Conservation (phyloP, 2,797 vertebrate genomes). For the Bradypodion pumilum region DNA sequence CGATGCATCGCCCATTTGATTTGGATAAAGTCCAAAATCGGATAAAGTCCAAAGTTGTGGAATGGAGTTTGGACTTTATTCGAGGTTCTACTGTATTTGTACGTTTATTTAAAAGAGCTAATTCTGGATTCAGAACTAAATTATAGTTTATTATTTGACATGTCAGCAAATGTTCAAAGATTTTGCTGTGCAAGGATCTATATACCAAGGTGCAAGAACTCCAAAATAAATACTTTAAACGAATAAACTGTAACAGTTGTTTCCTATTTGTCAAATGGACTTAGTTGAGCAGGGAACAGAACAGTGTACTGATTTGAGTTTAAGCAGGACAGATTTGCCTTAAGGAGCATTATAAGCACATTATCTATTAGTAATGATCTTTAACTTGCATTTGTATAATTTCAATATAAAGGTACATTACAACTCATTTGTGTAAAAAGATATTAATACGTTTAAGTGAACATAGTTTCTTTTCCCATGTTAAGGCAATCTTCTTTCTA, state of each 20-base stretch:
- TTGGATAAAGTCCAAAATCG: too few species aligned
- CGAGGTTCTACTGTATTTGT: too few species aligned
- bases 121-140: too few species aligned
- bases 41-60: too few species aligned
- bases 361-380: neutral
- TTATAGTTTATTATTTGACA: too few species aligned
- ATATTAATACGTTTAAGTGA: rapidly evolving
- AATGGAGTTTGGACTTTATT: too few species aligned
- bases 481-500: neutral
- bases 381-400: rapidly evolving
- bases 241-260: neutral
- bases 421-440: neutral
- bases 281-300: rapidly evolving
- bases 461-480: neutral
- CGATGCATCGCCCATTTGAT: too few species aligned
- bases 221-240: neutral
- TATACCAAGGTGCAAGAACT: neutral
- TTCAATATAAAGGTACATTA: neutral
- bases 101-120: too few species aligned
- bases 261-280: neutral
- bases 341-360: neutral
- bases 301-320: neutral
- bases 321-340: neutral
- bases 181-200: neutral
- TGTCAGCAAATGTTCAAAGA: neutral